Evolutionary conservation across 2,888 invertebrate genomes (phyloP).

Genomic region (Agrilus mali): DNA sequence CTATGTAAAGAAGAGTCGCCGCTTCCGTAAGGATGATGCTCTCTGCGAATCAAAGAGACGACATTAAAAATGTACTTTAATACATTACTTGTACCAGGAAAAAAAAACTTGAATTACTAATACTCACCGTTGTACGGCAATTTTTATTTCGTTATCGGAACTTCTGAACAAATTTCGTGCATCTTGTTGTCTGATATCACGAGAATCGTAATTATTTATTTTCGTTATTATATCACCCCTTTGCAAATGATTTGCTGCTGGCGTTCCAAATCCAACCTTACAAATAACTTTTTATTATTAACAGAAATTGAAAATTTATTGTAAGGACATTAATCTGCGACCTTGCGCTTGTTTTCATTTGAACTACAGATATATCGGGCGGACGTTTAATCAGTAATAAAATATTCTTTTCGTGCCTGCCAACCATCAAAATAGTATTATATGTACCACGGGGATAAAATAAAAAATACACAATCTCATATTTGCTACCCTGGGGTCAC

Average conservation of each 20-base stretch:
- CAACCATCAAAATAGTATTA: too few species aligned
- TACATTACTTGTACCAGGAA: not conserved
- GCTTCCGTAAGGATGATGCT: slow-evolving; percentile 26
- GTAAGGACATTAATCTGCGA: too few species aligned
- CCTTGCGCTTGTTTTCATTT: too few species aligned
- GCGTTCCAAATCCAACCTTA: slow-evolving; percentile 79
- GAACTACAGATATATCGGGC: not conserved
- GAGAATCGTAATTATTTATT: slow-evolving; percentile 79
- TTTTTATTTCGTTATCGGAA: slow-evolving; percentile 63
- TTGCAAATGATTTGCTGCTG: slow-evolving; percentile 71
- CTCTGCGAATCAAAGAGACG: too few species aligned
- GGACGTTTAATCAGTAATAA: not conserved
- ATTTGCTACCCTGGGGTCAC: too few species aligned
- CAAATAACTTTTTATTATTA: slow-evolving; percentile 6
- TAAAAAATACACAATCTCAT: too few species aligned
- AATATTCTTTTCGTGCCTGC: slow-evolving; percentile 1
- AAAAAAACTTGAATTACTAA: not conserved
- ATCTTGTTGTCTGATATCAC: slow-evolving; percentile 80
- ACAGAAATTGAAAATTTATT: too few species aligned
- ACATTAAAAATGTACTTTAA: not conserved
- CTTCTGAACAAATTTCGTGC: slow-evolving; percentile 80
- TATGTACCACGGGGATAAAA: too few species aligned
- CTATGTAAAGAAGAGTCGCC: slow-evolving; percentile 39
- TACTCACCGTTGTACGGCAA: slow-evolving; percentile 69
- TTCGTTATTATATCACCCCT: slow-evolving; percentile 85